phyloP scores from a whole-genome alignment of 2,113 vertebrate genomes.

The Rutilus rutilus region DNA sequence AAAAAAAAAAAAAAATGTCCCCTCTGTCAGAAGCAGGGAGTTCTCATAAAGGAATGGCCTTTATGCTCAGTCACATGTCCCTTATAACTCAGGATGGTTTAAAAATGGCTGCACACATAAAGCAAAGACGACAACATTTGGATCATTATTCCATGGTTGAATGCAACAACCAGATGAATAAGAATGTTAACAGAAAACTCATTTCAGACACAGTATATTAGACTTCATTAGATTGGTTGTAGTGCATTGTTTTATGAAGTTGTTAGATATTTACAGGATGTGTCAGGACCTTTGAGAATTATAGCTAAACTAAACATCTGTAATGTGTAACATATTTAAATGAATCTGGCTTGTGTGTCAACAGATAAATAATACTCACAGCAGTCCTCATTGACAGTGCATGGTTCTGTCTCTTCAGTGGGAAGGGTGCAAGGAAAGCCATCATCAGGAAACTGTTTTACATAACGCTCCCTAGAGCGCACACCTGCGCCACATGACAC shows the following conservation, averaged over 20 bases:
- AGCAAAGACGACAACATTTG: no score
- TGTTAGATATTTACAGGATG: no score
- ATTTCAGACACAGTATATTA: neutral
- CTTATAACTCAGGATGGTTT: no score
- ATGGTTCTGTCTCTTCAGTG: constrained; percentile 92
- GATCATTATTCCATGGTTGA: no score
- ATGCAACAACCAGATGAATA: neutral
- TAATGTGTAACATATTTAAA: neutral
- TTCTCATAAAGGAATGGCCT: no score
- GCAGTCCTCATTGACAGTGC: constrained; percentile 93
- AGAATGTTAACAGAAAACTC: neutral
- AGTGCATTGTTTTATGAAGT: no score
- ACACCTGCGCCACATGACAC: constrained; percentile 88
- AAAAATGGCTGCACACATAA: no score
- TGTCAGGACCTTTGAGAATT: no score
- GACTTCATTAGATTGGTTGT: no score
- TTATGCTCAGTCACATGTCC: no score
- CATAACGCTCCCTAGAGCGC: constrained; percentile 91
- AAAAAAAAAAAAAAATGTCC: no score
- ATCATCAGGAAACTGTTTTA: constrained; percentile 96
- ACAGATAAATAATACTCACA: constrained; percentile 77
- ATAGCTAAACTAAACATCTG: neutral
- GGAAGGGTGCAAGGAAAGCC: constrained; percentile 91
- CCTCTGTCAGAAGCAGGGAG: no score
- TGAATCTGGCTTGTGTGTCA: neutral